Conservation (phyloP, 2,888 invertebrate genomes). For the Spodoptera picta region DNA sequence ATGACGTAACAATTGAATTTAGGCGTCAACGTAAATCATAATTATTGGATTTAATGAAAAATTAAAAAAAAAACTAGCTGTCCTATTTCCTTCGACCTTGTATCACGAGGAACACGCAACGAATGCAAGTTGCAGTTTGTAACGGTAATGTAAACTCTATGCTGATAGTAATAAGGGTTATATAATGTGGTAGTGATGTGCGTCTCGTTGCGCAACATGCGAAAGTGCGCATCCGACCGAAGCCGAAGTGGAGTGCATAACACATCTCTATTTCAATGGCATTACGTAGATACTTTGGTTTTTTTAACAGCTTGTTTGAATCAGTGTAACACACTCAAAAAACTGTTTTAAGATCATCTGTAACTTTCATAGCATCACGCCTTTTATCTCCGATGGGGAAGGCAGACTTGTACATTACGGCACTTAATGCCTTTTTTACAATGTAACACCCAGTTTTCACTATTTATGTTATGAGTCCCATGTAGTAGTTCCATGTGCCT, state of each 20-base stretch:
- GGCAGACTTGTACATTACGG: no score
- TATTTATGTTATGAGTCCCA: no score
- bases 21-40: conserved; percentile 21
- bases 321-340: no score
- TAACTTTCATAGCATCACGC: no score
- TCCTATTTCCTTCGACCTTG: conserved; percentile 70
- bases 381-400: no score
- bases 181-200: conserved; percentile 42
- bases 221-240: conserved; percentile 77
- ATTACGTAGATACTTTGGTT: conserved; percentile 43
- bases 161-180: conserved; percentile 43
- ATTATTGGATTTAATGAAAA: conserved; percentile 48
- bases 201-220: conserved; percentile 68
- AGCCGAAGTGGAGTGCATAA: conserved; percentile 58
- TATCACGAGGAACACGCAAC: conserved; percentile 52
- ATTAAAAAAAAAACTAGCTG: conserved; percentile 54
- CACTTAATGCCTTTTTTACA: no score
- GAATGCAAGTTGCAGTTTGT: conserved; percentile 36
- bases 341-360: no score
- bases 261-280: conserved; percentile 70
- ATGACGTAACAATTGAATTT: background rate
- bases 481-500: no score
- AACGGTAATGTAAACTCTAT: conserved; percentile 52
- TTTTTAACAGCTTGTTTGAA: conserved; percentile 6
- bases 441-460: no score